phyloP scores from a whole-genome alignment of 1,140 invertebrate genomes.

The Drosophila ficusphila region DNA sequence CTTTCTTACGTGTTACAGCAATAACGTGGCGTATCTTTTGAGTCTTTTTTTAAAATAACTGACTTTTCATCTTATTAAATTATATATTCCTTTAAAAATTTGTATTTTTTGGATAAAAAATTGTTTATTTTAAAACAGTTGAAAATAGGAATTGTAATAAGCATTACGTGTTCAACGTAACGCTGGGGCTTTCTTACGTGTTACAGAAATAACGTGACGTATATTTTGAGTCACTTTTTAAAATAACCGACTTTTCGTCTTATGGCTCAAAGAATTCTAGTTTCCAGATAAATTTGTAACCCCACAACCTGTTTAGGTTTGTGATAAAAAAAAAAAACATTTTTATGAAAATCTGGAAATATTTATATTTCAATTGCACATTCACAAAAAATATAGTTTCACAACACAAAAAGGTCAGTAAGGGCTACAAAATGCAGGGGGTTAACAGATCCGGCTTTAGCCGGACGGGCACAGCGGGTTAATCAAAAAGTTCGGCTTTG shows the following conservation, averaged over 20 bases:
- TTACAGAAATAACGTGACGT: neutral
- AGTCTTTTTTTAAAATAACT: too few relatives aligned
- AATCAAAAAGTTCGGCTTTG: constrained; percentile 16
- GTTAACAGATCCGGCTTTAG: constrained; percentile 10
- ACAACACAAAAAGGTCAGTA: constrained; percentile 42
- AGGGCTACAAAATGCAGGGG: constrained; percentile 25
- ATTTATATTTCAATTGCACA: constrained; percentile 62
- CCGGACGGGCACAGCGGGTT: constrained; percentile 11
- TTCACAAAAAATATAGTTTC: constrained; percentile 31
- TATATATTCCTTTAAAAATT: too few relatives aligned
- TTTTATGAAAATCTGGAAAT: constrained; percentile 29
- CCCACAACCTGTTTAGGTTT: neutral
- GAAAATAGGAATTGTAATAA: too few relatives aligned
- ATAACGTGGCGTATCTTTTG: too few relatives aligned
- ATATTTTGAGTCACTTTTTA: too few relatives aligned
- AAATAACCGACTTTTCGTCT: too few relatives aligned
- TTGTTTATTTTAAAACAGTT: too few relatives aligned
- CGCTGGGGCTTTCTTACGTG: neutral
- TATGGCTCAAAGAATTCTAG: too few relatives aligned
- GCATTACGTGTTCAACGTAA: neutral
- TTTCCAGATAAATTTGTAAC: neutral
- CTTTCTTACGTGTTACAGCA: neutral
- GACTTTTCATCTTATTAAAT: too few relatives aligned
- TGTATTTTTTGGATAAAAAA: too few relatives aligned
- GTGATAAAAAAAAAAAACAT: neutral